Conservation (phyloP, 2,888 invertebrate species). For the Netelia virgata region DNA sequence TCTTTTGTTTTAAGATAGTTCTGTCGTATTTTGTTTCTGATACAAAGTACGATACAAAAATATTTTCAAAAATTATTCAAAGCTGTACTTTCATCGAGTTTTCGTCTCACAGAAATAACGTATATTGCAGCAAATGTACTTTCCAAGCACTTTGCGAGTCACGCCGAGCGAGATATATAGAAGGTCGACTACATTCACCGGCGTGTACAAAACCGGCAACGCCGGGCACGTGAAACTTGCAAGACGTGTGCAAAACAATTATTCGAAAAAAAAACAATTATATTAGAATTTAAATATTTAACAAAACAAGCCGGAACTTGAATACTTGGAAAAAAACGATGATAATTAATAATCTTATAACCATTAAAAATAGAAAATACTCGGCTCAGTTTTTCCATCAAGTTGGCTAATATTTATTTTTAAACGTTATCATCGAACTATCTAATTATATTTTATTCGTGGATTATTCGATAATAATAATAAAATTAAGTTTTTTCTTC, state of each 20-base stretch:
- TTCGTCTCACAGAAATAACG: conserved; percentile 22
- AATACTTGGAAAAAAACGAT: too few relatives aligned
- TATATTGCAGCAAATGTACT: conserved; percentile 36
- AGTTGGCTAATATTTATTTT: too few relatives aligned
- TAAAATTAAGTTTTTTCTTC: neutral
- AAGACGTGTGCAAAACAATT: conserved; percentile 33
- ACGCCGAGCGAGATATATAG: conserved; percentile 55
- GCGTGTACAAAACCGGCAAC: conserved; percentile 40
- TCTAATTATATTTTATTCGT: neutral
- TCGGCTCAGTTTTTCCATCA: too few relatives aligned
- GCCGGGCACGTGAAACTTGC: conserved; percentile 35
- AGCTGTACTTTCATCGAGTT: conserved; percentile 7
- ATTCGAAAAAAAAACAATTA: conserved; percentile 26
- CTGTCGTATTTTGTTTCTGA: too few relatives aligned
- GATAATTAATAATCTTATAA: too few relatives aligned
- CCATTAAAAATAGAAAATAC: too few relatives aligned
- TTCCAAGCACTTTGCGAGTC: conserved; percentile 32
- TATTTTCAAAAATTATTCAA: neutral
- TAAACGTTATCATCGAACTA: too few relatives aligned
- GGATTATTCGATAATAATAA: neutral
- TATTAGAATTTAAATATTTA: neutral
- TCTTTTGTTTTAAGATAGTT: too few relatives aligned
- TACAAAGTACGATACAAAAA: neutral
- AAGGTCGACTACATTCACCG: conserved; percentile 84
- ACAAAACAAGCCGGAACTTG: too few relatives aligned